These are phyloP conservation scores for Embiotoca jacksoni DNA, from an alignment of 2,113 vertebrate genomes.

Conservation along the genomic window DNA sequence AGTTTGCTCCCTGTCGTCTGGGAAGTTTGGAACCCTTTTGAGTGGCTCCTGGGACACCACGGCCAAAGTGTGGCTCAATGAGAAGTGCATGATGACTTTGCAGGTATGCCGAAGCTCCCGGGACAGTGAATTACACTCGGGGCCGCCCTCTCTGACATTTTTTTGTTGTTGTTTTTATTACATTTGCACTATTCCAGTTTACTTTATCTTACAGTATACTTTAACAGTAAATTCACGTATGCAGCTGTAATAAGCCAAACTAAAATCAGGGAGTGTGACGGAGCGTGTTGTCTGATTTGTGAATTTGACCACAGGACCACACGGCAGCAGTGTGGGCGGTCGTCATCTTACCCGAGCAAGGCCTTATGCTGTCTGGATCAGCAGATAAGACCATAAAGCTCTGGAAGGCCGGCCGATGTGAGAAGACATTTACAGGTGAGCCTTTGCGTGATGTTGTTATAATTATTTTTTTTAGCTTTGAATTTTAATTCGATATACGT, in stretches of 20 bases:
- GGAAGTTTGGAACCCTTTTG: conserved; percentile 96
- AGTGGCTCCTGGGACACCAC: conserved; percentile 99
- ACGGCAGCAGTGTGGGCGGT: conserved; percentile 96
- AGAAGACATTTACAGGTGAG: conserved; percentile 92
- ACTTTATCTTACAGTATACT: not conserved
- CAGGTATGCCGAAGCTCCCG: conserved; percentile 84
- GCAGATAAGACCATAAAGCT: conserved; percentile 97
- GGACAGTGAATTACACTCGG: not conserved
- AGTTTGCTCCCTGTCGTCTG: conserved; percentile 97
- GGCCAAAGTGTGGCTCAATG: conserved; percentile 97
- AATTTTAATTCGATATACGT: not conserved
- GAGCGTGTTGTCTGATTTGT: conserved; percentile 11
- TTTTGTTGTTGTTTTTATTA: too few relatives aligned
- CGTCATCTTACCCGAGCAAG: conserved; percentile 94
- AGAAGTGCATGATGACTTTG: conserved; percentile 98
- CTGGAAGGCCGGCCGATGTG: conserved; percentile 98
- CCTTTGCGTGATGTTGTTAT: not conserved
- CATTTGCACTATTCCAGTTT: too few relatives aligned
- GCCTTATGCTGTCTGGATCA: conserved; percentile 96
- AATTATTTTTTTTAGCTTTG: fast-evolving
- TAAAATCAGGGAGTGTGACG: not conserved
- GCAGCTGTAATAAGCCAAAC: too few relatives aligned
- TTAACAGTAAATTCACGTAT: not conserved
- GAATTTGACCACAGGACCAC: conserved; percentile 87
- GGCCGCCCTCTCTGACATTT: too few relatives aligned